A percentile compares a stretch with the other conserved stretches of the same genome.
phyloP scores from a whole-genome alignment of 2,797 vertebrate species.

The Naso thynnoides region DNA sequence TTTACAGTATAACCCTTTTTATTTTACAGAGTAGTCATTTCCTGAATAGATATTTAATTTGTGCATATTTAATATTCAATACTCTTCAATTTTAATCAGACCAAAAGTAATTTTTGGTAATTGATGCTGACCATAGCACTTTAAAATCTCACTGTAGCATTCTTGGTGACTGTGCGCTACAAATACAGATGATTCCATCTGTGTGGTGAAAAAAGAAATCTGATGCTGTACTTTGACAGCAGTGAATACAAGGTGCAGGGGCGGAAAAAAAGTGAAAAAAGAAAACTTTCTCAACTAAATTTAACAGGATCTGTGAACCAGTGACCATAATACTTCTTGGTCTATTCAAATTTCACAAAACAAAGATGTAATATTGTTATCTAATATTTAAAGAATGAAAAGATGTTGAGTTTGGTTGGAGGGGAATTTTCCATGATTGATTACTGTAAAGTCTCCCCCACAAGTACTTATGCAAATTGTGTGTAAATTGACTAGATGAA shows the following conservation, averaged over 20 bases:
- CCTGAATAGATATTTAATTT: conserved; percentile 1
- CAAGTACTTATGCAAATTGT: neutral
- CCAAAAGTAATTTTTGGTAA: conserved; percentile 1
- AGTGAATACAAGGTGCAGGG: neutral
- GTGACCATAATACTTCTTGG: neutral
- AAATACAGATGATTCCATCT: conserved; percentile 7
- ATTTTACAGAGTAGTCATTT: neutral
- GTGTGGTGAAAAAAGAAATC: conserved; percentile 11
- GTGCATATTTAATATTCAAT: conserved; percentile 1
- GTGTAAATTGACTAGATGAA: conserved; percentile 17
- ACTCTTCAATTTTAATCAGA: conserved; percentile 6
- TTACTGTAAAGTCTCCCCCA: neutral
- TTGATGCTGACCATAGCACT: conserved; percentile 23
- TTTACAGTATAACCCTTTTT: neutral
- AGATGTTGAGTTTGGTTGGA: neutral
- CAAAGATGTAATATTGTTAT: neutral
- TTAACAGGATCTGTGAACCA: neutral
- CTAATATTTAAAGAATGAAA: neutral
- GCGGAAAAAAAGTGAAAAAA: neutral
- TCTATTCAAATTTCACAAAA: neutral
- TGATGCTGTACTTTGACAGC: neutral
- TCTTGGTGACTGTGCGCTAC: neutral
- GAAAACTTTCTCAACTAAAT: neutral
- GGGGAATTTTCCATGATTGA: neutral
- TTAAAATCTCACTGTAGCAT: conserved; percentile 36